These are phyloP conservation scores for Agrenia bidenticulata DNA, from an alignment of 2,888 invertebrate genomes.

Conservation along the genomic window DNA sequence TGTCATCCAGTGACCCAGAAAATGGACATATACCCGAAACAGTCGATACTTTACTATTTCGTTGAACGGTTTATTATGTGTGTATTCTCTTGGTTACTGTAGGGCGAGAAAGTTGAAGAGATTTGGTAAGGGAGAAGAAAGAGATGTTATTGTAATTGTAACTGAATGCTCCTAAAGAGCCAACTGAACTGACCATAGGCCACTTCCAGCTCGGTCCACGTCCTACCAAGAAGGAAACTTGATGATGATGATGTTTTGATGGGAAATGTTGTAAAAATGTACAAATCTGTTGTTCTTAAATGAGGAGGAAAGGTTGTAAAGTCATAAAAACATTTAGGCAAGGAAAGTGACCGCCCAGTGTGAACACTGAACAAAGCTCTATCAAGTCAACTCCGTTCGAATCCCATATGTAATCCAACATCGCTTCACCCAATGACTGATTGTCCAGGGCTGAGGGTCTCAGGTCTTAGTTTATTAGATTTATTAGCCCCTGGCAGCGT, in stretches of 20 bases:
- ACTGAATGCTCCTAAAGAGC: too few relatives aligned
- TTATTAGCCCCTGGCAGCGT: conserved; percentile 35
- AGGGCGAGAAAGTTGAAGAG: conserved; percentile 5
- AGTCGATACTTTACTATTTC: too few relatives aligned
- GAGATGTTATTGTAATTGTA: conserved; percentile 3
- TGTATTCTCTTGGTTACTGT: conserved; percentile 13
- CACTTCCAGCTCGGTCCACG: background rate
- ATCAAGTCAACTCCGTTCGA: background rate
- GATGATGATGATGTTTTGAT: conserved; percentile 53
- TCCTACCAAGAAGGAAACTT: conserved; percentile 18
- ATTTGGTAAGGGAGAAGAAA: conserved; percentile 8
- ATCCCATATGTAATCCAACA: background rate
- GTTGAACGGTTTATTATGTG: too few relatives aligned
- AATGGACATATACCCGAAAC: too few relatives aligned
- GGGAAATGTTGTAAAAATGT: conserved; percentile 53
- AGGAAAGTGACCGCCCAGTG: conserved; percentile 52
- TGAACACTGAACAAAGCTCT: conserved; percentile 42
- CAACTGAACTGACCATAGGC: too few relatives aligned
- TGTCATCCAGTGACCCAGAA: too few relatives aligned
- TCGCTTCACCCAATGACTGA: background rate
- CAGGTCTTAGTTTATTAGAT: conserved; percentile 22
- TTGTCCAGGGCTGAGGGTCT: conserved; percentile 20
- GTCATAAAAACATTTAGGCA: conserved; percentile 52
- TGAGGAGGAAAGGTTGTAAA: conserved; percentile 50
- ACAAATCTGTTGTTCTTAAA: conserved; percentile 51